phyloP scores from a whole-genome alignment of 2,888 invertebrate species.

The Coelopa pilipes region DNA sequence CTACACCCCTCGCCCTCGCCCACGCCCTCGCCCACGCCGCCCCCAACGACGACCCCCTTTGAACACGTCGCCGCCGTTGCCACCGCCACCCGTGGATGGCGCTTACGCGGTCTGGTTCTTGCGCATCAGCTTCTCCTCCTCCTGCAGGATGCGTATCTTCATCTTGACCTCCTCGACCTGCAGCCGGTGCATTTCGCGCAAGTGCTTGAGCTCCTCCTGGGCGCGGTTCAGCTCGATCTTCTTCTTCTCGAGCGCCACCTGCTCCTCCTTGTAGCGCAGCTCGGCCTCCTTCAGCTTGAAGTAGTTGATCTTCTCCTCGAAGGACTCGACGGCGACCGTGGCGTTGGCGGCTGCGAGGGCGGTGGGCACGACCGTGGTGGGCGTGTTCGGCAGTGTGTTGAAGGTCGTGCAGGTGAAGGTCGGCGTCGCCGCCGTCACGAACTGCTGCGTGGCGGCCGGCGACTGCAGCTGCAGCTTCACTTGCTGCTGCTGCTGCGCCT shows the following conservation, averaged over 20 bases:
- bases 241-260: slow-evolving; percentile 61
- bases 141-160: slow-evolving; percentile 63
- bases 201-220: slow-evolving; percentile 62
- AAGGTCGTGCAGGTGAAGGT: slow-evolving; percentile 58
- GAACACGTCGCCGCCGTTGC: too few species aligned
- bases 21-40: too few species aligned
- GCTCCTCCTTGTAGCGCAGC: slow-evolving; percentile 61
- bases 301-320: slow-evolving; percentile 61
- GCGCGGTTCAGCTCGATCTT: slow-evolving; percentile 61
- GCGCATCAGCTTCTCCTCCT: slow-evolving; percentile 60
- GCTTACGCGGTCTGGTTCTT: slow-evolving; percentile 44
- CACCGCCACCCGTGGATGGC: background rate
- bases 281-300: slow-evolving; percentile 64
- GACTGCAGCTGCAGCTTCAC: slow-evolving; percentile 59
- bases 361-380: slow-evolving; percentile 31
- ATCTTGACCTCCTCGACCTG: slow-evolving; percentile 62
- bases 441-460: slow-evolving; percentile 48
- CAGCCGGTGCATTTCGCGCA: slow-evolving; percentile 62
- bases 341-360: slow-evolving; percentile 23
- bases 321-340: slow-evolving; percentile 43
- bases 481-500: slow-evolving; percentile 47
- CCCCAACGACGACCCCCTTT: background rate
- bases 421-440: slow-evolving; percentile 51
- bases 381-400: slow-evolving; percentile 55
- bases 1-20: background rate